Evolutionary conservation across 2,797 vertebrate species (phyloP).

Genomic region (Crenichthys baileyi): DNA sequence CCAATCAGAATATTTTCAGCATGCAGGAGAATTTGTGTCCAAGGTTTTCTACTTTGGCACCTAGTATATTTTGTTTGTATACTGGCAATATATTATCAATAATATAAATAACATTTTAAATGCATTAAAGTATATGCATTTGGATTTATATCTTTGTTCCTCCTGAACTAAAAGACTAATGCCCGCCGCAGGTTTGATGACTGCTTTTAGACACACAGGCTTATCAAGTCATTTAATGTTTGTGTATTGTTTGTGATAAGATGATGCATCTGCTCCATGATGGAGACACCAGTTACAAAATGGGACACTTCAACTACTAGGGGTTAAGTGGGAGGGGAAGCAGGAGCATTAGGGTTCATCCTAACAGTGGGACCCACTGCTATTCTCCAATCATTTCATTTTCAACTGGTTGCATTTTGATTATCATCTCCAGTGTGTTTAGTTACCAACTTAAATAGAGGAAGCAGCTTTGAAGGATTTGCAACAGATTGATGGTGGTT

Average conservation of each 20-base stretch:
- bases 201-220: background rate
- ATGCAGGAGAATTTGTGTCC: background rate
- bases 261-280: slow-evolving; percentile 1
- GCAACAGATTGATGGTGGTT: background rate
- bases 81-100: no score
- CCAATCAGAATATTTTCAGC: background rate
- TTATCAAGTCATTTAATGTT: background rate
- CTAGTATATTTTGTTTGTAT: background rate
- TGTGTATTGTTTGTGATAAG: background rate
- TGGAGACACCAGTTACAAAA: background rate
- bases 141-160: background rate
- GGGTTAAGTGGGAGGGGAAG: background rate
- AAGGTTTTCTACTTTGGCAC: background rate
- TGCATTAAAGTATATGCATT: background rate
- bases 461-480: background rate
- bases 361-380: background rate
- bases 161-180: background rate
- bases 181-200: background rate
- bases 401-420: background rate
- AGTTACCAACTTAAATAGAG: background rate
- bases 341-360: background rate
- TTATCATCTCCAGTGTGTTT: background rate
- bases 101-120: background rate
- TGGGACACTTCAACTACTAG: background rate
- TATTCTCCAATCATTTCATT: background rate